These are phyloP conservation scores for Maniola hyperantus DNA, from an alignment of 2,888 invertebrate species.

Conservation along the genomic window DNA sequence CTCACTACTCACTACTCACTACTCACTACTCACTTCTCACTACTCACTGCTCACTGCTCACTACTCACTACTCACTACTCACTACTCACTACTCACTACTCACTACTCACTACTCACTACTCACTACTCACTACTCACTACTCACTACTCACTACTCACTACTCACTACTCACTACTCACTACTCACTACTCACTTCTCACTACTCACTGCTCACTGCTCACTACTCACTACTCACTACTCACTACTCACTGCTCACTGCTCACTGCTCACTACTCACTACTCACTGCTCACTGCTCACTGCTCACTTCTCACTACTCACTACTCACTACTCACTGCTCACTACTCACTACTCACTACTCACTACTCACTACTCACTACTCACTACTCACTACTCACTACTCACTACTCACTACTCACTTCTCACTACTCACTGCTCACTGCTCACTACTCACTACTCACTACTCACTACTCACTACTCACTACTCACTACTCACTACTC, in stretches of 20 bases:
- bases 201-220: no score
- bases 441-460: background rate
- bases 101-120: background rate
- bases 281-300: no score
- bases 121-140: background rate
- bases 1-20: background rate
- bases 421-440: no score
- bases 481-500: background rate
- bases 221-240: background rate
- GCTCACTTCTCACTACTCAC: background rate
- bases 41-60: background rate
- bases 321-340: background rate
- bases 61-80: background rate
- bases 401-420: background rate
- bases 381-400: background rate
- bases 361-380: background rate
- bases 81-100: background rate
- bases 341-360: background rate
- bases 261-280: no score
- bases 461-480: background rate
- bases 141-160: background rate
- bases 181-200: background rate
- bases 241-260: no score
- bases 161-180: background rate
- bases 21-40: background rate